Evolutionary conservation across 2,888 invertebrate genomes (phyloP).

Genomic region (Petrolisthes manimaculis): DNA sequence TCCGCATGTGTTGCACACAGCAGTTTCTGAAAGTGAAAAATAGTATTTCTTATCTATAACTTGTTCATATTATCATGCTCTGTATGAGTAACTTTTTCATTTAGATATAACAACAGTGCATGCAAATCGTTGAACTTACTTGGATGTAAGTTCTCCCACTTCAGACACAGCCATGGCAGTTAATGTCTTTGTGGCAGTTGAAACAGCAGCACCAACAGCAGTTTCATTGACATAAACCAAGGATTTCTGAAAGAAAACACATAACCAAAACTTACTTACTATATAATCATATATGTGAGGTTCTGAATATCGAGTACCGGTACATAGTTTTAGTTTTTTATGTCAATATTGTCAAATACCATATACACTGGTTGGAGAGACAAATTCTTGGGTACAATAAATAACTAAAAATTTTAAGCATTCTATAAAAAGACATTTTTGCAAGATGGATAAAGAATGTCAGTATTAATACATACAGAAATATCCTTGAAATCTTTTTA

Average conservation of each 20-base stretch:
- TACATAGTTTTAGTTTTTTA: too few species aligned
- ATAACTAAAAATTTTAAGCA: too few species aligned
- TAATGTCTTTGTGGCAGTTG: conserved; percentile 70
- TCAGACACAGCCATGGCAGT: conserved; percentile 71
- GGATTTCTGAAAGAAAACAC: conserved; percentile 48
- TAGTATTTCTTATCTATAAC: neutral
- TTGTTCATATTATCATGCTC: neutral
- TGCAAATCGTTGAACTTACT: conserved; percentile 66
- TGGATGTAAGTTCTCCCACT: conserved; percentile 69
- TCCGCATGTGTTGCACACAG: conserved; percentile 70
- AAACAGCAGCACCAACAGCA: conserved; percentile 56
- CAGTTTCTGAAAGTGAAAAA: conserved; percentile 33
- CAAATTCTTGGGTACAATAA: too few species aligned
- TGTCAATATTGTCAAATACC: too few species aligned
- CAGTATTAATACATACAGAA: too few species aligned
- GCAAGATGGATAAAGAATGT: too few species aligned
- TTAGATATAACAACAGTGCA: neutral
- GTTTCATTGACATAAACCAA: conserved; percentile 58
- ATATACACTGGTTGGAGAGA: too few species aligned
- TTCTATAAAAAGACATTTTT: too few species aligned
- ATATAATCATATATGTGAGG: too few species aligned
- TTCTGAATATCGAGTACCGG: too few species aligned
- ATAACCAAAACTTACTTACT: too few species aligned
- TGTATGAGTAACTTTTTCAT: neutral
- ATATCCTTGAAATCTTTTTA: too few species aligned